Percentiles rank a stretch among this genome's conserved stretches.
Evolutionary conservation across 2,888 invertebrate genomes (phyloP).

Genomic region (Oscheius sp.): DNA sequence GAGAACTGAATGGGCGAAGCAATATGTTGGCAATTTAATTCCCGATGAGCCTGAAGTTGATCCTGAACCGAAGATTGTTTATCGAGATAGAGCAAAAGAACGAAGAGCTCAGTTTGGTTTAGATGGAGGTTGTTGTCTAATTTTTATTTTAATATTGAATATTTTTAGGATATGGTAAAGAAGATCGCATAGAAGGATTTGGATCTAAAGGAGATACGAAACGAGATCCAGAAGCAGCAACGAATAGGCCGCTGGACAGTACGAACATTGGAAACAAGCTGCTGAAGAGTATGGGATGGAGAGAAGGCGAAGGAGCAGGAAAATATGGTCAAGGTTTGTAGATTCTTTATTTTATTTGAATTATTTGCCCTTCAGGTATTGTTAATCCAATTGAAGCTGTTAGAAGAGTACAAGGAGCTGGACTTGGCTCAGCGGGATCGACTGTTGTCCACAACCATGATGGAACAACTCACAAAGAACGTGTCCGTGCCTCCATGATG

Average conservation of each 20-base stretch:
- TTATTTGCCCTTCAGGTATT: slow-evolving; percentile 57
- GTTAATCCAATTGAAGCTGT: slow-evolving; percentile 69
- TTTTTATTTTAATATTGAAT: not conserved
- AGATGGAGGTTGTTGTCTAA: slow-evolving; percentile 38
- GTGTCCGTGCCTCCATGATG: slow-evolving; percentile 52
- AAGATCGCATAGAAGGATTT: slow-evolving; percentile 21
- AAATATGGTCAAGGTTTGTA: slow-evolving; percentile 82
- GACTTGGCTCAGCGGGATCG: slow-evolving; percentile 60
- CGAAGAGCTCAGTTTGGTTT: slow-evolving; percentile 88
- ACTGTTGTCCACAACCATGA: slow-evolving; percentile 45
- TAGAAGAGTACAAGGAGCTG: slow-evolving; percentile 66
- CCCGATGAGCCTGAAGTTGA: slow-evolving; percentile 11
- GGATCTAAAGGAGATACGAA: slow-evolving; percentile 9
- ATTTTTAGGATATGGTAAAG: slow-evolving; percentile 32
- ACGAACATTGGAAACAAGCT: slow-evolving; percentile 92
- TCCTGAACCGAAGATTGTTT: slow-evolving; percentile 74
- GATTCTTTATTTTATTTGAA: not conserved
- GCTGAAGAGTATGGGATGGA: slow-evolving; percentile 99
- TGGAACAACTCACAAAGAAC: slow-evolving; percentile 50
- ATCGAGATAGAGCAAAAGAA: slow-evolving; percentile 95
- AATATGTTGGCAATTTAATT: slow-evolving; percentile 36
- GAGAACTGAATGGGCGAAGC: slow-evolving; percentile 52
- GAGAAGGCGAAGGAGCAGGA: slow-evolving; percentile 93
- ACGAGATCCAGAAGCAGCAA: slow-evolving; percentile 52
- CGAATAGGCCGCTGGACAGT: slow-evolving; percentile 57